Evolutionary conservation across 2,797 vertebrate genomes (phyloP), one percentile per base, ranked within the genome.

Genomic region (Aeoliscus strigatus): DNA sequence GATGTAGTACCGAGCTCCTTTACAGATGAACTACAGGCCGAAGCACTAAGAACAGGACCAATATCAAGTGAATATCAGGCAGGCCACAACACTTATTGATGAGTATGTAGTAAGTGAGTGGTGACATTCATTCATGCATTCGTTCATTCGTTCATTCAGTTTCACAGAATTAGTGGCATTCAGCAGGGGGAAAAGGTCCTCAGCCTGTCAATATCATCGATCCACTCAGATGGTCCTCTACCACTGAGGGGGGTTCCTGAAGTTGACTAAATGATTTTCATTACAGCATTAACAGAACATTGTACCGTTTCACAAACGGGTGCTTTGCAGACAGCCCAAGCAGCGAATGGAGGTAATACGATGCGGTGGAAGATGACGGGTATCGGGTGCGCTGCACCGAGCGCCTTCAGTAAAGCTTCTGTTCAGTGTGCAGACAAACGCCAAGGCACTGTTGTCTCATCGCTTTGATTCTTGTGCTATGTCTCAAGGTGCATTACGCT

Each of bases 181-280:
- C 75, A 80, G 77, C 60, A n/a, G n/a, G n/a, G n/a, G n/a, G 68
- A 61, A 81, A 65, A 83, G 77, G 70, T 81, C 84, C 73, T 80
- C 84, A 80, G 68, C 44, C 62, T 27, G 73, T 90, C 86, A 75
- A 86, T 87, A 80, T 13, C 52, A 88, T 89, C 18, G 86, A 89
- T 86, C 75, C 70, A 63, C 66, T 66, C 68, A 66, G 76, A 84
- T 71, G 81, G 73, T 83, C 79, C 78, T 83, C 72, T 70, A 72
- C 70, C 73, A 24, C 84, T 7, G 62, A 77, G 81, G 80, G 82
- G 78, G 80, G 69, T 69, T n/a, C 77, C 49, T 62, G 57, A 79
- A 82, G 75, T 85, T 86, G 73, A 83, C 78, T 63, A 81, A 85
- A 79, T 85, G 79, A 81, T 88, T 88, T 90, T 87, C 84, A 90